Percentiles rank a stretch among this genome's conserved stretches.
phyloP scores from a whole-genome alignment of 2,797 vertebrate species.

The Aphelocoma californica region DNA sequence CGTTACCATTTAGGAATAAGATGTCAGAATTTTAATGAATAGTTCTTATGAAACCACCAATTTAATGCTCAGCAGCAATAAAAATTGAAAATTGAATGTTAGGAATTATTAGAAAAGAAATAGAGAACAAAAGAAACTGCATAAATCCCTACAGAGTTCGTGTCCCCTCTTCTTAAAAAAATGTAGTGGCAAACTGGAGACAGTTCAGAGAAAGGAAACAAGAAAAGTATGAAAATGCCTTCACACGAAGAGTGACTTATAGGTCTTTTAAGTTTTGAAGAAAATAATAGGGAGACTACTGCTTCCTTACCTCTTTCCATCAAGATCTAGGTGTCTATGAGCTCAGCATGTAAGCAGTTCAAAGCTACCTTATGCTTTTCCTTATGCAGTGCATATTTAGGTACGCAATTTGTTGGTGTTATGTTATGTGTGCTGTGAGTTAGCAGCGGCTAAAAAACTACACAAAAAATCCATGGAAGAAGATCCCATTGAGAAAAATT shows the following conservation, averaged over 20 bases:
- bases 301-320: neutral
- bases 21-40: conserved; percentile 39
- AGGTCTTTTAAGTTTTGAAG: neutral
- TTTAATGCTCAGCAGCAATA: conserved; percentile 53
- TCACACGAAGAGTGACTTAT: neutral
- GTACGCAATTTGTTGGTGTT: neutral
- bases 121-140: conserved; percentile 30
- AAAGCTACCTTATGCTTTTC: neutral
- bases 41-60: conserved; percentile 27
- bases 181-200: neutral
- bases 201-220: neutral
- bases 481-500: neutral
- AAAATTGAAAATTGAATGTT: conserved; percentile 61
- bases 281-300: neutral
- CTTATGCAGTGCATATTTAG: neutral
- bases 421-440: neutral
- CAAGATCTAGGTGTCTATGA: neutral
- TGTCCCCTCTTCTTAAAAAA: neutral
- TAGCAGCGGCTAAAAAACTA: neutral
- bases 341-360: neutral
- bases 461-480: neutral
- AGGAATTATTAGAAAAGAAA: conserved; percentile 45
- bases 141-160: neutral
- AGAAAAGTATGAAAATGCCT: neutral
- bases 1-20: neutral